A percentile compares a stretch with the other conserved stretches of the same genome.
Conservation (phyloP, 2,113 vertebrate genomes). For the Hippopotamus amphibius region DNA sequence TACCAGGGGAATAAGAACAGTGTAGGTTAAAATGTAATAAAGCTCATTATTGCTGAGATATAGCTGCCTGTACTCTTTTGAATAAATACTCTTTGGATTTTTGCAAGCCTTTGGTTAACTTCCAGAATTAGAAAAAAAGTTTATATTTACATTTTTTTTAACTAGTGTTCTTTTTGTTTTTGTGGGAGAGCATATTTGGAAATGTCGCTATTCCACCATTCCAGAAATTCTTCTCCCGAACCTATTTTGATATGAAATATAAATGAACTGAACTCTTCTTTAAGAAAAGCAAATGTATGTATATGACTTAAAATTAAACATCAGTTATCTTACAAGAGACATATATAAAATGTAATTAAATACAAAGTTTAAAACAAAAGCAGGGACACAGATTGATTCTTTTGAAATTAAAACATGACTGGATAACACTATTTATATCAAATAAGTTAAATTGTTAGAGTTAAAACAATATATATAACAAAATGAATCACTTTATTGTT, state of each 20-base stretch:
- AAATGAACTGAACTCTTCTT: neutral
- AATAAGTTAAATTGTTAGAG: neutral
- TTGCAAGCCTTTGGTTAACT: neutral
- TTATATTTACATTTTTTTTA: neutral
- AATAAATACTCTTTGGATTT: neutral
- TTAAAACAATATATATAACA: neutral
- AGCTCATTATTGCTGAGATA: neutral
- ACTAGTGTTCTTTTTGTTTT: neutral
- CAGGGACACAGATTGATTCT: neutral
- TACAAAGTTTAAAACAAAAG: neutral
- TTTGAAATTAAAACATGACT: neutral
- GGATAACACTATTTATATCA: neutral
- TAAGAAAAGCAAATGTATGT: neutral
- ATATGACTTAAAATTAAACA: neutral
- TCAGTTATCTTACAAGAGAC: neutral
- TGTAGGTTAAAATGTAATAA: neutral
- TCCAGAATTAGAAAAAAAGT: neutral
- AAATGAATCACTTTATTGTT: neutral
- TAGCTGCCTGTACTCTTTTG: neutral
- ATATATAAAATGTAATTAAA: neutral
- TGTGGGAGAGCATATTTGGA: neutral
- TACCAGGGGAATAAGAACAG: neutral
- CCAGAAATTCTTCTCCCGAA: neutral
- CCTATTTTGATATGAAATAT: neutral
- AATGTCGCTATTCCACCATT: neutral